Evolutionary conservation across 2,113 vertebrate species (phyloP).

Genomic region (Campylorhamphus procurvoides): DNA sequence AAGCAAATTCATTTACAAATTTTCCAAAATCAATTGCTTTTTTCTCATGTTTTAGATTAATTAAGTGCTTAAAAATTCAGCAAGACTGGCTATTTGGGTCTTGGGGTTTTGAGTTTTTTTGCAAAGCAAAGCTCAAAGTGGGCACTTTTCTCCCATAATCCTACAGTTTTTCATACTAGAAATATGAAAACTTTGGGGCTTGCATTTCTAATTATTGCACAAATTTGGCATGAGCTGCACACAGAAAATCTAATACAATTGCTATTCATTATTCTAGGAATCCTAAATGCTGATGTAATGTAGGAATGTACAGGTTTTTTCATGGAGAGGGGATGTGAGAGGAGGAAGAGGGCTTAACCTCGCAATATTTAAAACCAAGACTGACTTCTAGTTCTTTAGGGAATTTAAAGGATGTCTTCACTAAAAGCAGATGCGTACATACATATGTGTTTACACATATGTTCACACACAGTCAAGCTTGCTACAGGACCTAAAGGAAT

Average conservation of each 20-base stretch:
- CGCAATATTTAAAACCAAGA: neutral
- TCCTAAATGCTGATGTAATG: slow-evolving; percentile 37
- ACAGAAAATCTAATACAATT: slow-evolving; percentile 12
- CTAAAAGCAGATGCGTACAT: neutral
- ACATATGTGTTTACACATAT: neutral
- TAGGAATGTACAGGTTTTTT: neutral
- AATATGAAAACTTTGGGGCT: slow-evolving; percentile 58
- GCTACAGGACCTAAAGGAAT: neutral
- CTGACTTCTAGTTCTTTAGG: neutral
- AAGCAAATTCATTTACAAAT: neutral
- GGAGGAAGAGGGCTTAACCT: neutral
- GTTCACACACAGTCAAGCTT: neutral
- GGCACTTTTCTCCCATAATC: neutral
- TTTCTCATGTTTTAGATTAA: neutral
- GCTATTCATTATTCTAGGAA: slow-evolving; percentile 31
- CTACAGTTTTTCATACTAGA: slow-evolving; percentile 6
- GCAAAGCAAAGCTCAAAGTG: neutral
- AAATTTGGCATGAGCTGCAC: neutral
- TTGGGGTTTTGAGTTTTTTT: neutral
- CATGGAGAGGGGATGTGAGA: neutral
- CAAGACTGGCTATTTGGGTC: neutral
- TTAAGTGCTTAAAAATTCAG: neutral
- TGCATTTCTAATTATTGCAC: slow-evolving; percentile 16
- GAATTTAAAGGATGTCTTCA: neutral
- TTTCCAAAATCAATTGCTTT: neutral